Evolutionary conservation across 2,113 vertebrate genomes (phyloP).

Genomic region (Pelobates fuscus): DNA sequence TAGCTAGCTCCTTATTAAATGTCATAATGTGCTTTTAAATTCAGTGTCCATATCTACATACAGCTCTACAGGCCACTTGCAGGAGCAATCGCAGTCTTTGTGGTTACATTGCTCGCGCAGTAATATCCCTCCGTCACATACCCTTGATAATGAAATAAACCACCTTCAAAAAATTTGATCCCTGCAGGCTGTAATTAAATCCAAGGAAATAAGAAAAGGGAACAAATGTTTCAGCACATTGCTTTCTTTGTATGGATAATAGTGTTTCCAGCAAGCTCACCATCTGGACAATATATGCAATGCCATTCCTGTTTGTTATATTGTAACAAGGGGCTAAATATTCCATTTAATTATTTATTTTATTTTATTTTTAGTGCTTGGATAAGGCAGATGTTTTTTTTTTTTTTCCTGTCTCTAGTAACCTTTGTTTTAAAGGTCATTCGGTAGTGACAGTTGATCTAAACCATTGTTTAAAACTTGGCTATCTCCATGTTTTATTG

Average conservation of each 20-base stretch:
- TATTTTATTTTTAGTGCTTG: constrained; percentile 41
- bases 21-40: no score
- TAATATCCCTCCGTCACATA: background rate
- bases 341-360: constrained; percentile 42
- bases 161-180: constrained; percentile 30
- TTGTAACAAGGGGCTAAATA: constrained; percentile 51
- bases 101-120: background rate
- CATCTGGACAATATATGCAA: constrained; percentile 57
- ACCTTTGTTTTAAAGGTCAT: constrained; percentile 33
- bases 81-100: background rate
- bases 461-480: constrained; percentile 5
- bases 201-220: constrained; percentile 31
- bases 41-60: constrained; percentile 22
- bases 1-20: no score
- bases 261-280: constrained; percentile 50
- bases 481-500: background rate
- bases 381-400: constrained; percentile 53
- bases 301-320: constrained; percentile 48
- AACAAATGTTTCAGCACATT: constrained; percentile 42
- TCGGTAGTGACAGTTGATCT: constrained; percentile 38
- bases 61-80: background rate
- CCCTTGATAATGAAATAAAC: constrained; percentile 25
- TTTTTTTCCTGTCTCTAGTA: constrained; percentile 2
- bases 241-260: constrained; percentile 53
- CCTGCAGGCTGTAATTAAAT: constrained; percentile 45